Conservation (phyloP, 2,113 vertebrate species). For the Tyrannus savana region DNA sequence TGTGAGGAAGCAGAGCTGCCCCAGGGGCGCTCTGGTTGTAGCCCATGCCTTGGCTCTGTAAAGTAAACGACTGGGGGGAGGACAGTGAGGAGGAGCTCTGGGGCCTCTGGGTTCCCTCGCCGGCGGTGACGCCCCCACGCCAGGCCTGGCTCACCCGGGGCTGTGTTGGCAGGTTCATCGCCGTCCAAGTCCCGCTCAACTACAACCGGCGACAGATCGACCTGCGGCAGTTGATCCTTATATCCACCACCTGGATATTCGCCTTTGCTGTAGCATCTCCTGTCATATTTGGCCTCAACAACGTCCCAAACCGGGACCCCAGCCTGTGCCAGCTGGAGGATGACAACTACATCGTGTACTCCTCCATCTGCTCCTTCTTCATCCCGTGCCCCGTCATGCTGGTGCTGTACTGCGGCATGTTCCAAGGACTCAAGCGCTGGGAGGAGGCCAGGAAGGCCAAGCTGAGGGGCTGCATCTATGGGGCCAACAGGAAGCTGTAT, state of each 20-base stretch:
- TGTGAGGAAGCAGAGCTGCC: background rate
- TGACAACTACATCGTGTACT: constrained; percentile 89
- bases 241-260: constrained; percentile 91
- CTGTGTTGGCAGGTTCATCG: constrained; percentile 84
- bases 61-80: background rate
- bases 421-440: constrained; percentile 86
- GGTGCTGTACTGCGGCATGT: constrained; percentile 89
- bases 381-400: constrained; percentile 95
- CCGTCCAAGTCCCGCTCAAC: constrained; percentile 85
- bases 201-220: constrained; percentile 88
- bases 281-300: constrained; percentile 90
- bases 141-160: background rate
- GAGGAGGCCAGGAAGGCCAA: constrained; percentile 84
- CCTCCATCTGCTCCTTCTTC: constrained; percentile 95
- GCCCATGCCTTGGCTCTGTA: background rate
- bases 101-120: accelerated
- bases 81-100: background rate
- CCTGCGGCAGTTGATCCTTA: constrained; percentile 84
- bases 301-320: constrained; percentile 81
- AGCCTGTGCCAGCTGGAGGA: constrained; percentile 89
- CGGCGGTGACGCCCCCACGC: background rate
- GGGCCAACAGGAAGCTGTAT: constrained; percentile 58
- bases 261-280: constrained; percentile 91
- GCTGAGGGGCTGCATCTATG: constrained; percentile 80
- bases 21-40: background rate